Conservation (phyloP, 2,888 invertebrate species). For the Epirrhoe alternata region DNA sequence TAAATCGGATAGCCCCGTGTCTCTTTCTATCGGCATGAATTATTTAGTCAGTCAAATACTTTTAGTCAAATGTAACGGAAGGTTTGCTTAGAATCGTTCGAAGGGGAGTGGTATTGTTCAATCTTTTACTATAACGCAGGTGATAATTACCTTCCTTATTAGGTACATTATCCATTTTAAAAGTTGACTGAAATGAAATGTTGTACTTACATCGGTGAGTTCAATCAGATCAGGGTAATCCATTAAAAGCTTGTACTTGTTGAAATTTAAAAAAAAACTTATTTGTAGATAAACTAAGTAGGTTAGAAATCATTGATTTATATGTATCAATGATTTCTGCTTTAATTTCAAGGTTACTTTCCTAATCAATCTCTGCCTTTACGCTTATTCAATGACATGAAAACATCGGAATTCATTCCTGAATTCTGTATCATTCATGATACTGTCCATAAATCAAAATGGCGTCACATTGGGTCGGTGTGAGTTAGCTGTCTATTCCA, state of each 20-base stretch:
- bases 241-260: too few species aligned
- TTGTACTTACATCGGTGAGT: too few species aligned
- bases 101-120: neutral
- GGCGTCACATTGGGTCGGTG: neutral
- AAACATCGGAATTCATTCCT: neutral
- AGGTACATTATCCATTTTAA: too few species aligned
- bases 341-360: neutral
- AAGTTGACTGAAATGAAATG: too few species aligned
- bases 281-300: too few species aligned
- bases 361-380: neutral
- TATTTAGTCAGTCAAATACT: slow-evolving; percentile 46
- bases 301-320: too few species aligned
- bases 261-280: too few species aligned
- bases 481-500: neutral
- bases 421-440: too few species aligned
- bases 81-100: slow-evolving; percentile 17
- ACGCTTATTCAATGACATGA: neutral
- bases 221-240: too few species aligned
- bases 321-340: neutral
- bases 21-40: slow-evolving; percentile 42
- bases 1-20: slow-evolving; percentile 6
- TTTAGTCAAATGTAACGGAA: slow-evolving; percentile 52
- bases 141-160: too few species aligned
- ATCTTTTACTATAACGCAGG: neutral
- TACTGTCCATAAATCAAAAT: neutral